Evolutionary conservation across 2,888 invertebrate genomes (phyloP).

Genomic region (Xestia xanthographa): DNA sequence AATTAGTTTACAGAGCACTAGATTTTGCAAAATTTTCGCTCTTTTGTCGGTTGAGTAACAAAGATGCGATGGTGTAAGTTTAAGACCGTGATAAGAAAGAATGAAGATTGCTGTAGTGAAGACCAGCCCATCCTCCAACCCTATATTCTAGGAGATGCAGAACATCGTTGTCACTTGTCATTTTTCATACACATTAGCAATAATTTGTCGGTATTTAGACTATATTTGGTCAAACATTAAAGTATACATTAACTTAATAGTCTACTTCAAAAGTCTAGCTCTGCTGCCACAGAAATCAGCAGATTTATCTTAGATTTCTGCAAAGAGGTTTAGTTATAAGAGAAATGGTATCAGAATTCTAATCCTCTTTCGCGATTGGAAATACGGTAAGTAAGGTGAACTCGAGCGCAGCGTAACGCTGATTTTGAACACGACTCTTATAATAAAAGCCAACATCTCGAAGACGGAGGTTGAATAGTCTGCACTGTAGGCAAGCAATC

Average conservation of each 20-base stretch:
- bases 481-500: slow-evolving; percentile 36
- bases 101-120: not conserved
- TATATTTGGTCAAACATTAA: not conserved
- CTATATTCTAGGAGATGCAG: not conserved
- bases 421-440: slow-evolving; percentile 56
- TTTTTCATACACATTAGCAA: not conserved
- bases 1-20: slow-evolving; percentile 43
- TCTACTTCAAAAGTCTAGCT: not conserved
- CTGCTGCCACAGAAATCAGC: slow-evolving; percentile 7
- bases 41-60: slow-evolving; percentile 6
- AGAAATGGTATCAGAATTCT: slow-evolving; percentile 57
- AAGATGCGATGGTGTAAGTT: slow-evolving; percentile 11
- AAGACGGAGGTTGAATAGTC: slow-evolving; percentile 46
- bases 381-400: slow-evolving; percentile 55
- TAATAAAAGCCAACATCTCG: slow-evolving; percentile 54
- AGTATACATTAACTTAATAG: slow-evolving; percentile 8
- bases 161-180: not conserved
- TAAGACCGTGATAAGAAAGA: not conserved
- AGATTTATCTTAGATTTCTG: slow-evolving; percentile 28
- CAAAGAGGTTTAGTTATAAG: slow-evolving; percentile 44
- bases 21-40: slow-evolving; percentile 29
- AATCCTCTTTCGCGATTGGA: slow-evolving; percentile 47
- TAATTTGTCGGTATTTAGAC: not conserved
- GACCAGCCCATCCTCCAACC: too few relatives aligned
- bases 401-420: slow-evolving; percentile 34